phyloP scores from a whole-genome alignment of 2,797 vertebrate species.

The Psittacula echo region DNA sequence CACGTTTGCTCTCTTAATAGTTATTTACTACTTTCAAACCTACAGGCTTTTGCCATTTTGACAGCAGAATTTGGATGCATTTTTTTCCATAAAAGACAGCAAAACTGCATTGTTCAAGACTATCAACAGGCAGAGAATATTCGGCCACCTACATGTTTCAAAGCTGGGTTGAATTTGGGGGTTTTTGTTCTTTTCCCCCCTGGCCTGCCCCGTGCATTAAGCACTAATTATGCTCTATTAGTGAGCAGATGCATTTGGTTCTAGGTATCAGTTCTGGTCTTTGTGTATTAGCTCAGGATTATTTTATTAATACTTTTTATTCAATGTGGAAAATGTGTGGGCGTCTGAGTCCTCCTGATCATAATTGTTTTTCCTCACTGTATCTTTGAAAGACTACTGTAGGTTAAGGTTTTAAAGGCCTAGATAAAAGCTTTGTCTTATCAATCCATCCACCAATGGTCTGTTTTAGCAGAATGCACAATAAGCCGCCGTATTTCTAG shows the following conservation, averaged over 20 bases:
- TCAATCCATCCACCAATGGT: neutral
- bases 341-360: neutral
- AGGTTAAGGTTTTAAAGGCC: neutral
- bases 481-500: neutral
- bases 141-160: accelerated
- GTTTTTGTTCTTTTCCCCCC: too few species aligned
- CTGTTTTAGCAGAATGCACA: neutral
- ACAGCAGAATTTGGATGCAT: too few species aligned
- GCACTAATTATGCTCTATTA: neutral
- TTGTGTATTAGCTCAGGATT: neutral
- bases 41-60: neutral
- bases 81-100: neutral
- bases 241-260: neutral
- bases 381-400: neutral
- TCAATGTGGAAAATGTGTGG: neutral
- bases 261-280: neutral
- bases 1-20: accelerated
- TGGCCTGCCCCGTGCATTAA: too few species aligned
- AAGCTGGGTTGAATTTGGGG: neutral
- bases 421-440: neutral
- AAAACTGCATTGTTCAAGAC: neutral
- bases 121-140: neutral
- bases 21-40: neutral
- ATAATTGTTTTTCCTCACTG: neutral
- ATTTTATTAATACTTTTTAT: neutral